Evolutionary conservation across 2,888 invertebrate species (phyloP).

Genomic region (Pherbina coryleti): DNA sequence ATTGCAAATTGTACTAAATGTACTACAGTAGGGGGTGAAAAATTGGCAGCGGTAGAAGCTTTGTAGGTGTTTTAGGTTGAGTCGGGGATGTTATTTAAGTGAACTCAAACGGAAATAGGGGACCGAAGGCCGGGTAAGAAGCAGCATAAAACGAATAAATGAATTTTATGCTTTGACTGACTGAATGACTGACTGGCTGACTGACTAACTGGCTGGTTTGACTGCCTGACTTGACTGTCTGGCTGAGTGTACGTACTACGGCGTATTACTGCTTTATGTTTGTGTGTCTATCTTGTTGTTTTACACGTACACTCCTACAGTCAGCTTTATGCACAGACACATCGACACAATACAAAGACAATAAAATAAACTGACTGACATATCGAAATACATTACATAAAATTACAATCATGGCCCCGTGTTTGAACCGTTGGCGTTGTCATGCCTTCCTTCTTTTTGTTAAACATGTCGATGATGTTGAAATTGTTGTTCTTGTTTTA

Average conservation of each 20-base stretch:
- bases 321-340: background rate
- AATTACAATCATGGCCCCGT: constrained; percentile 27
- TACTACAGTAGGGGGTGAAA: background rate
- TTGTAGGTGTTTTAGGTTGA: background rate
- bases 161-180: constrained; percentile 24
- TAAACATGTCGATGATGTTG: constrained; percentile 37
- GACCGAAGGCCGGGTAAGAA: background rate
- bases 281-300: constrained; percentile 9
- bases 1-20: background rate
- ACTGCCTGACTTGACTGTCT: background rate
- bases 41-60: too few relatives aligned
- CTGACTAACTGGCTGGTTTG: background rate
- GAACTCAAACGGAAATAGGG: background rate
- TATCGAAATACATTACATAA: constrained; percentile 33
- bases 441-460: background rate
- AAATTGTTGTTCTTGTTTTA: constrained; percentile 36
- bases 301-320: background rate
- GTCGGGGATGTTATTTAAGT: background rate
- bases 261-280: background rate
- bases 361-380: constrained; percentile 25
- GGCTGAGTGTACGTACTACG: background rate
- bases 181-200: background rate
- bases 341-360: constrained; percentile 1
- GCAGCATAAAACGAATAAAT: constrained; percentile 25
- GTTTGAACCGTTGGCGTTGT: constrained; percentile 20